Percentiles rank a stretch among this genome's conserved stretches.
Conservation (phyloP, 2,888 invertebrate genomes). For the Fragum fragum region DNA sequence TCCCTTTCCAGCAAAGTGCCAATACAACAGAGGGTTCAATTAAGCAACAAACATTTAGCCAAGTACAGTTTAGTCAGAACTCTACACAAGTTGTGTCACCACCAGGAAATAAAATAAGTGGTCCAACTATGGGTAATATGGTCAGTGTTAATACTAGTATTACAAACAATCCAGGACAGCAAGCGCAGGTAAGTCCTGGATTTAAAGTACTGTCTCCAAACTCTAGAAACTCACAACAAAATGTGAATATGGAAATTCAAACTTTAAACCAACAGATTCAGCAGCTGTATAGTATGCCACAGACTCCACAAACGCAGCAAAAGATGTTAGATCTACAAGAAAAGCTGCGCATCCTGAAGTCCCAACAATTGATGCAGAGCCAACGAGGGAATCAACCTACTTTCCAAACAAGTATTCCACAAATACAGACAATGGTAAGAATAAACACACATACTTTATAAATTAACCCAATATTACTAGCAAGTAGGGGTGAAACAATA, state of each 20-base stretch:
- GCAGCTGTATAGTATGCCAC: constrained; percentile 82
- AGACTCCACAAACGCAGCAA: constrained; percentile 83
- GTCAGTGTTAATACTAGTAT: constrained; percentile 27
- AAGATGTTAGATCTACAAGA: constrained; percentile 84
- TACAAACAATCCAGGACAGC: constrained; percentile 25
- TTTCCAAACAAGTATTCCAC: constrained; percentile 29
- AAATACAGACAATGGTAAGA: constrained; percentile 47
- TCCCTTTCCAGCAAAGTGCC: constrained; percentile 38
- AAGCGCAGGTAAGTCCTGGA: constrained; percentile 33
- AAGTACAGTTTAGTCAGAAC: constrained; percentile 15
- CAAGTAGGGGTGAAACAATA: too few relatives aligned
- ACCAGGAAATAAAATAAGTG: neutral
- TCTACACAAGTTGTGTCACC: neutral
- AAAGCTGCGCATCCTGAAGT: constrained; percentile 78
- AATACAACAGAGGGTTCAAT: constrained; percentile 6
- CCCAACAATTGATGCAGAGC: constrained; percentile 80
- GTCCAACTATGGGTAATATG: neutral
- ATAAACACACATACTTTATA: too few relatives aligned
- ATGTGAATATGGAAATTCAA: constrained; percentile 76
- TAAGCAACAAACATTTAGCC: constrained; percentile 33
- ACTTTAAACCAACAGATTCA: constrained; percentile 82
- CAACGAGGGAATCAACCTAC: constrained; percentile 69
- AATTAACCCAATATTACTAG: too few relatives aligned
- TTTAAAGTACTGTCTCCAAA: constrained; percentile 60
- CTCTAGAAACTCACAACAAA: constrained; percentile 56